Percentiles rank a stretch among this genome's conserved stretches.
Evolutionary conservation across 37 sponge, comb jelly and placozoan genomes (phyloP).

Genomic region (Eunapius fragilis): DNA sequence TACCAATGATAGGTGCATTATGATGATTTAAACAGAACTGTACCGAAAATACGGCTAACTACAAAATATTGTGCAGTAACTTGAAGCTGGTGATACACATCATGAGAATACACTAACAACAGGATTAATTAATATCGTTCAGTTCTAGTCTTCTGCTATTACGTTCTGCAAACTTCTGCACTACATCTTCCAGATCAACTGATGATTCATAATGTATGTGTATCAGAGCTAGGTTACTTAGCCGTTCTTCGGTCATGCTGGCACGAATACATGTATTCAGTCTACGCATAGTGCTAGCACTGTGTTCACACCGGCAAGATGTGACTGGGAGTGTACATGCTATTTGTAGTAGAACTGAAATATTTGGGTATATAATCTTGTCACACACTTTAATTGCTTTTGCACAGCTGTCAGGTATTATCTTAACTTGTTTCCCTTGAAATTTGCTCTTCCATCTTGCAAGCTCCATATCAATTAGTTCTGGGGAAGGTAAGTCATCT

Average conservation of each 20-base stretch:
- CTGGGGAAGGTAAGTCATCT: slow-evolving; percentile 20
- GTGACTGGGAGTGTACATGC: slow-evolving; percentile 44
- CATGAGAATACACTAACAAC: neutral
- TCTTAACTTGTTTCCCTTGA: neutral
- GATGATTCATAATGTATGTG: slow-evolving; percentile 15
- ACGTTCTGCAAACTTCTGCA: slow-evolving; percentile 16
- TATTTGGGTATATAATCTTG: slow-evolving; percentile 22
- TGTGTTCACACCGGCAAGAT: slow-evolving; percentile 30
- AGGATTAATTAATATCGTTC: neutral
- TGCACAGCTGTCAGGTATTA: slow-evolving; percentile 28
- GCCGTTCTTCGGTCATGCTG: slow-evolving; percentile 21
- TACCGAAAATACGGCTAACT: neutral
- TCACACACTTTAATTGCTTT: slow-evolving; percentile 36
- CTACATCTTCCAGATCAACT: slow-evolving; percentile 28
- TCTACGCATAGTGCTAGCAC: slow-evolving; percentile 10
- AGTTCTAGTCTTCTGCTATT: slow-evolving; percentile 26
- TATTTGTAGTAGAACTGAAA: slow-evolving; percentile 32
- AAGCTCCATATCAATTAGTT: slow-evolving; percentile 10
- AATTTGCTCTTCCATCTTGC: slow-evolving; percentile 26
- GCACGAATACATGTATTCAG: slow-evolving; percentile 16
- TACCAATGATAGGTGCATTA: too few relatives aligned
- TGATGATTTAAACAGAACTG: neutral
- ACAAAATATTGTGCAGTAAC: neutral
- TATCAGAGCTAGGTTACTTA: slow-evolving; percentile 29
- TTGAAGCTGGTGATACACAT: neutral